Evolutionary conservation across 2,113 vertebrate species (phyloP), one percentile per base, ranked within the genome.

Genomic region (Lucifuga dentata): DNA sequence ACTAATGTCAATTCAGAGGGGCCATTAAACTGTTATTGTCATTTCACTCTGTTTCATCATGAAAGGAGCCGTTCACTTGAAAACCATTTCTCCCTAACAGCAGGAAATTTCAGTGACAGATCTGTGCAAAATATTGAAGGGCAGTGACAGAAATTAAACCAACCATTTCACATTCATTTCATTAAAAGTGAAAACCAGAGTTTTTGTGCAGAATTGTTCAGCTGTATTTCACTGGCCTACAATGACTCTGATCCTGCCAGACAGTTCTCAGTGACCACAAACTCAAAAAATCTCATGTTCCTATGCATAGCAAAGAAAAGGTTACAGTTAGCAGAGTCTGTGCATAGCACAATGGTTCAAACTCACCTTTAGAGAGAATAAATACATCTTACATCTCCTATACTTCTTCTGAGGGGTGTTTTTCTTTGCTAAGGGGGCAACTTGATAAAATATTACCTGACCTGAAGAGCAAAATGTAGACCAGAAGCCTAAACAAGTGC

Each of bases 41-140:
- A 78, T 81, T 84, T 78, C 78, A 64, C 35, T 68, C 53, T 10
- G 29, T 86, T 87, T 83, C 78, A 81, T 90, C 68, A 88, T 80
- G 44, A 85, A 83, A 72, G 60, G 21, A 20, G 19, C 17, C 19
- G 16, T 65, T 58, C 29, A 16, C 48, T 44, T 61, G 44, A 12
- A 66, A 79, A 80, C 32, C 0, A 35, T 69, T 49, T 68, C 68
- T 46, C 32, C 15, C 16, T 60, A 68, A 76, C 57, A 44, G 17
- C 33, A 23, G 24, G 51, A 73, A 76, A 55, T 64, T 16, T 50
- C 68, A 26, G 48, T 65, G 80, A 73, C 65, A 64, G 36, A 26
- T 20, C 38, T 51, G 40, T 41, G 32, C n/a, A 64, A 63, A 56
- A 57, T 70, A 39, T 33, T 68, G 61, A 81, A 76, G 60, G 64